Percentiles rank a stretch among this genome's conserved stretches.
These are phyloP conservation scores for Myopa tessellatipennis DNA, from an alignment of 2,888 invertebrate genomes.

Conservation along the genomic window DNA sequence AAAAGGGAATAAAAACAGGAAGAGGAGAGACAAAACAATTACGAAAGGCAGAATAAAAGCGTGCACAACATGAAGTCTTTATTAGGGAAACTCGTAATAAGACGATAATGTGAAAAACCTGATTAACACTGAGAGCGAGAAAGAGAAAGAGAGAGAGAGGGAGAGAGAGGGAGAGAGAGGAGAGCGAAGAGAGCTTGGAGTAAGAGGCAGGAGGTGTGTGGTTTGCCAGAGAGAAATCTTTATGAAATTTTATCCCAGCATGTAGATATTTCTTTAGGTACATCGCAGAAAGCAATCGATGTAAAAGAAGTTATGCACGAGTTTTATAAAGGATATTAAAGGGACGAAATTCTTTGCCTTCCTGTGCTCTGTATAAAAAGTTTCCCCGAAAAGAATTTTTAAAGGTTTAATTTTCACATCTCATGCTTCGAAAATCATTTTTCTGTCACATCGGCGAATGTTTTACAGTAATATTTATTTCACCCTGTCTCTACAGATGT, in stretches of 20 bases:
- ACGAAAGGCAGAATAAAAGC: no score
- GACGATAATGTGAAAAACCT: background rate
- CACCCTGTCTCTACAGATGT: background rate
- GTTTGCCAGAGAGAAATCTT: background rate
- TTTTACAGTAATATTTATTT: no score
- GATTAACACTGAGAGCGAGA: conserved; percentile 34
- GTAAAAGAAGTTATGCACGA: no score
- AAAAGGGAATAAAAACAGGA: no score
- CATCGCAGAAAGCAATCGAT: no score
- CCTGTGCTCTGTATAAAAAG: background rate
- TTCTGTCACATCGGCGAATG: background rate
- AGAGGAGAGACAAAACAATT: no score
- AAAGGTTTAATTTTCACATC: background rate
- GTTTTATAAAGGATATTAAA: no score
- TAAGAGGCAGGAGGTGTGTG: background rate
- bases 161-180: background rate
- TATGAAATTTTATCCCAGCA: no score
- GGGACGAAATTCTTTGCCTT: background rate
- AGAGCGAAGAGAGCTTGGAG: background rate
- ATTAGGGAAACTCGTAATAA: background rate
- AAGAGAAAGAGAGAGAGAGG: conserved; percentile 12
- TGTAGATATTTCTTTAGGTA: no score
- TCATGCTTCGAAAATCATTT: background rate
- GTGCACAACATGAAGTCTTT: no score
- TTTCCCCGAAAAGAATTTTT: no score